Conservation (phyloP, 2,113 vertebrate species). For the Passer domesticus region DNA sequence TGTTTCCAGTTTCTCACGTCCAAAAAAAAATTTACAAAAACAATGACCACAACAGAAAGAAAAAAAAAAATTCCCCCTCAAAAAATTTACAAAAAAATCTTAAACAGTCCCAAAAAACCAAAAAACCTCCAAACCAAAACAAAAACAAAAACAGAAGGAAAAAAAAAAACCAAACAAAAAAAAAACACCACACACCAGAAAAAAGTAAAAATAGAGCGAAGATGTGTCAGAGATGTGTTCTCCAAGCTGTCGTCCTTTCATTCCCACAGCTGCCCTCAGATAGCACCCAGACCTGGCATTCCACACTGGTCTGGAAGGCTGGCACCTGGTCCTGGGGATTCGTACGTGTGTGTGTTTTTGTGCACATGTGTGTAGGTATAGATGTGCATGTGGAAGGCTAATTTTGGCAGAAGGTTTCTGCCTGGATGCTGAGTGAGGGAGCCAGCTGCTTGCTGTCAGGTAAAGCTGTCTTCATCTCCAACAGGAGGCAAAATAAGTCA, state of each 20-base stretch:
- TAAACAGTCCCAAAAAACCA: not conserved
- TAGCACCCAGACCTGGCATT: not conserved
- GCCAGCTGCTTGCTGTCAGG: fast-evolving
- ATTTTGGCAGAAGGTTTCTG: not conserved
- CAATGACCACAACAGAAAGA: not conserved
- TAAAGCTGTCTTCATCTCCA: not conserved
- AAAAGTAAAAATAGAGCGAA: not conserved
- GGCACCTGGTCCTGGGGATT: not conserved
- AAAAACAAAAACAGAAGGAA: not conserved
- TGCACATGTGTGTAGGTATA: not conserved
- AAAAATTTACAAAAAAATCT: not conserved
- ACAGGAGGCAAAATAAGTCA: not conserved
- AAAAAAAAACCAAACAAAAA: not conserved
- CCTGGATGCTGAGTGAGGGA: not conserved
- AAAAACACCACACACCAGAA: no score
- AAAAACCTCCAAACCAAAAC: not conserved
- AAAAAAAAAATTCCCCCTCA: not conserved
- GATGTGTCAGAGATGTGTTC: not conserved
- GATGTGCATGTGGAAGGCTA: not conserved
- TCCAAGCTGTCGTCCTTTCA: not conserved
- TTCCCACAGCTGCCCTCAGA: not conserved
- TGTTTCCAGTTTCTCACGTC: not conserved
- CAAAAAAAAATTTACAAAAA: not conserved
- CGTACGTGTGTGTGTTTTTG: fast-evolving
- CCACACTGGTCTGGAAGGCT: not conserved